A percentile compares a stretch with the other conserved stretches of the same genome.
Evolutionary conservation across 2,797 vertebrate genomes (phyloP).

Genomic region (Australoheros facetus): DNA sequence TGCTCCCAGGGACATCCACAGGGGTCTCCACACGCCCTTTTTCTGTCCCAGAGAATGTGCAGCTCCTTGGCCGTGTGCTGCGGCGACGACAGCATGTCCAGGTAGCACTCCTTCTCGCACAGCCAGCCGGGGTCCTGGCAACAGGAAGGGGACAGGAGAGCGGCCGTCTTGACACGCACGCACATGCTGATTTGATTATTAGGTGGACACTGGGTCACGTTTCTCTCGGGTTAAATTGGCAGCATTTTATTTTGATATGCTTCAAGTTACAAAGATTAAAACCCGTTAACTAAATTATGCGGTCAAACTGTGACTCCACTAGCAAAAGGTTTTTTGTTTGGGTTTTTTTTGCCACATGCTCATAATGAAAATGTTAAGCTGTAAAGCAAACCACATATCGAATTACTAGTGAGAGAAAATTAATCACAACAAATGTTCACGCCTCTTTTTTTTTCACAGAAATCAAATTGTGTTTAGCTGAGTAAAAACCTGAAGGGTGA

Average conservation of each 20-base stretch:
- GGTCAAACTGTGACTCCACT: neutral
- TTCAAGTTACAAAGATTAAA: neutral
- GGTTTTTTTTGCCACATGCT: neutral
- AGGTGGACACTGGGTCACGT: neutral
- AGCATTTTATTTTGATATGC: neutral
- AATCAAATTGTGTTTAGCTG: neutral
- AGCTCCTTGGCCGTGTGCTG: conserved; percentile 91
- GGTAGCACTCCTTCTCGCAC: conserved; percentile 92
- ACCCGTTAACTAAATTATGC: neutral
- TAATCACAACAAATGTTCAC: neutral
- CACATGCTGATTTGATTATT: neutral
- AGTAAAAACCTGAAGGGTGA: neutral
- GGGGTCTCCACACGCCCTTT: conserved; percentile 88
- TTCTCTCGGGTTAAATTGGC: neutral
- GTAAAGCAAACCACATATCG: neutral
- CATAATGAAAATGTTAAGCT: neutral
- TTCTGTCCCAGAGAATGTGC: conserved; percentile 85
- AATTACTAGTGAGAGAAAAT: conserved; percentile 1
- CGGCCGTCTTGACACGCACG: neutral
- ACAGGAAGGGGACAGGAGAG: neutral
- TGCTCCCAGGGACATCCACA: conserved; percentile 85
- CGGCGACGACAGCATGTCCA: conserved; percentile 95
- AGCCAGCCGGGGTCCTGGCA: conserved; percentile 91
- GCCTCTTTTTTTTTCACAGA: neutral
- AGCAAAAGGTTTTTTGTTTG: neutral